phyloP scores from a whole-genome alignment of 2,888 invertebrate species.

The Spatulosminthurus flaviceps region DNA sequence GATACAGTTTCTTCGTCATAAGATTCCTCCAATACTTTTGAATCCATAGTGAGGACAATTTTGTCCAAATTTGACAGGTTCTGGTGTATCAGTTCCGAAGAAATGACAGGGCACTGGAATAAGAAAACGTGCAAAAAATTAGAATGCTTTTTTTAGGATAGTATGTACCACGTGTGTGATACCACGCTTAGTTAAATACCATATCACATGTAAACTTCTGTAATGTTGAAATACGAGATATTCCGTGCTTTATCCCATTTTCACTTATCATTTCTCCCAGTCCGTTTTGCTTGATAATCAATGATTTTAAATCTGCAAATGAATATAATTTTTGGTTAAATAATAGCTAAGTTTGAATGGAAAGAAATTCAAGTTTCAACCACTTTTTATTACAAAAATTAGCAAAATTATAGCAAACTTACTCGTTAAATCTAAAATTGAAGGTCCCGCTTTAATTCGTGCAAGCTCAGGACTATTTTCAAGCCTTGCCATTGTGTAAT shows the following conservation, averaged over 20 bases:
- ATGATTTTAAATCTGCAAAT: background rate
- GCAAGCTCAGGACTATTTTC: background rate
- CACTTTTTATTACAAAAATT: no score
- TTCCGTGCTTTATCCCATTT: background rate
- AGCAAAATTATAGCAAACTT: no score
- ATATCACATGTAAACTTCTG: background rate
- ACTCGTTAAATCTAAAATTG: background rate
- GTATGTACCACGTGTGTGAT: no score
- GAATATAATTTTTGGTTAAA: background rate
- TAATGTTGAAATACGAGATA: background rate
- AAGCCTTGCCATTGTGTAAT: background rate
- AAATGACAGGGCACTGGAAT: background rate
- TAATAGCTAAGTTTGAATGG: no score
- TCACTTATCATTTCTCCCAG: background rate
- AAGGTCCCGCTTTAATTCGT: background rate
- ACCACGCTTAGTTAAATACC: no score
- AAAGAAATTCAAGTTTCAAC: no score
- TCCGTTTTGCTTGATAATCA: background rate
- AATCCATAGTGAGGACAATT: background rate
- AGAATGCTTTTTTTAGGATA: no score
- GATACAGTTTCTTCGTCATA: constrained; percentile 9
- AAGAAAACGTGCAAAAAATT: background rate
- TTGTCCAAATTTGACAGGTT: background rate
- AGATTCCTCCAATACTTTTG: background rate
- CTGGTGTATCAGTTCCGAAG: background rate